A percentile compares a stretch with the other conserved stretches of the same genome.
Conservation (phyloP, 2,888 invertebrate species). For the Heterodera filipjevi region DNA sequence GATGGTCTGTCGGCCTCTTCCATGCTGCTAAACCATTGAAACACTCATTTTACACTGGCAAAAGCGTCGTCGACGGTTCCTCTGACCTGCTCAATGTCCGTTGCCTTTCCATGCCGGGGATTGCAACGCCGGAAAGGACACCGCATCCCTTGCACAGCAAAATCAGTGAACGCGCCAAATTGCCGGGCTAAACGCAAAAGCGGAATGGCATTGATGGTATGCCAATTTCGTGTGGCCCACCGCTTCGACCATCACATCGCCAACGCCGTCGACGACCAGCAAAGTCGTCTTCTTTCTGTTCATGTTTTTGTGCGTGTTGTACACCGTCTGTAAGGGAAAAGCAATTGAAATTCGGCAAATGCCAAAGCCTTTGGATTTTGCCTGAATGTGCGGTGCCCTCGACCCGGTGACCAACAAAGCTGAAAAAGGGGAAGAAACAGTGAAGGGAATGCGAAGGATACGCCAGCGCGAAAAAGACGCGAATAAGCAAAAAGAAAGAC, state of each 20-base stretch:
- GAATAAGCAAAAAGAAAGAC: no score
- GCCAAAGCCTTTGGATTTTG: neutral
- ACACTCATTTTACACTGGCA: neutral
- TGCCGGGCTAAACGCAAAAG: slow-evolving; percentile 75
- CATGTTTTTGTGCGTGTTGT: slow-evolving; percentile 77
- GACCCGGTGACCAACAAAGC: slow-evolving; percentile 80
- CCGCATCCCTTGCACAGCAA: slow-evolving; percentile 88
- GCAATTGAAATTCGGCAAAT: neutral
- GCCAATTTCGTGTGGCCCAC: neutral
- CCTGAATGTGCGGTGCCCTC: slow-evolving; percentile 76
- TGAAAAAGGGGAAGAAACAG: slow-evolving; percentile 60
- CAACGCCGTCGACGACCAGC: slow-evolving; percentile 79
- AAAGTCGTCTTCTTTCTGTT: slow-evolving; percentile 83
- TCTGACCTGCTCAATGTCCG: slow-evolving; percentile 59
- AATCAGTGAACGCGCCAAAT: slow-evolving; percentile 82
- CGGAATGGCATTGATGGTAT: neutral
- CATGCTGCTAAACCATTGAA: slow-evolving; percentile 58
- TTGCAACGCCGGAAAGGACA: slow-evolving; percentile 61
- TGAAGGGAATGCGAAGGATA: no score
- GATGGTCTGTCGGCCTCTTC: slow-evolving; percentile 64
- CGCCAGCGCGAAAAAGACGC: no score
- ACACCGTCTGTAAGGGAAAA: slow-evolving; percentile 73
- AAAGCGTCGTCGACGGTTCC: neutral
- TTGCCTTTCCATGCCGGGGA: slow-evolving; percentile 64
- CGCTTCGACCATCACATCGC: slow-evolving; percentile 36